Percentiles rank a stretch among this genome's conserved stretches.
phyloP scores from a whole-genome alignment of 1,140 invertebrate species.

The Brachionus sp. region DNA sequence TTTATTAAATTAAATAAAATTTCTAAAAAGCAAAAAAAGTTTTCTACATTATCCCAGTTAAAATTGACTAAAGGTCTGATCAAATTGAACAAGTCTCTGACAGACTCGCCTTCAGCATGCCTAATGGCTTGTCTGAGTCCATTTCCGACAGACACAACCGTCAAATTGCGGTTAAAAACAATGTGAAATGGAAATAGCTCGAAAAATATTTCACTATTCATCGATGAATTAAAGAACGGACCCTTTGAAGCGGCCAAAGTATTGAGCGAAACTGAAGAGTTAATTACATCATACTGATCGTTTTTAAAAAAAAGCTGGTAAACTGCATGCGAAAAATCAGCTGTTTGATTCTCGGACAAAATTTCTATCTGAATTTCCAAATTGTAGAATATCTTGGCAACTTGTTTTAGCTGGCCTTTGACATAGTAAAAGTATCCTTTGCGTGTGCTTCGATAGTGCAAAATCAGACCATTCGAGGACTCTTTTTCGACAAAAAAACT shows the following conservation, averaged over 20 bases:
- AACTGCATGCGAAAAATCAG: constrained; percentile 86
- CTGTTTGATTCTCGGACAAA: constrained; percentile 74
- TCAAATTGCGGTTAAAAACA: constrained; percentile 88
- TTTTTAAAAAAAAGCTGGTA: constrained; percentile 92
- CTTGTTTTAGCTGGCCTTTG: constrained; percentile 79
- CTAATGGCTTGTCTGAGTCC: constrained; percentile 85
- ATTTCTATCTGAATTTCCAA: constrained; percentile 87
- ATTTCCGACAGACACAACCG: constrained; percentile 76
- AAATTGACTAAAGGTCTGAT: constrained; percentile 85
- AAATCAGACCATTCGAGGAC: constrained; percentile 74
- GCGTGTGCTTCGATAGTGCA: constrained; percentile 81
- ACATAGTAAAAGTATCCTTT: constrained; percentile 90
- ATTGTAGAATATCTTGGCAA: constrained; percentile 84
- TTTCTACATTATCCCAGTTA: constrained; percentile 78
- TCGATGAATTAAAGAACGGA: constrained; percentile 52
- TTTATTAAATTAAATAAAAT: constrained; percentile 1
- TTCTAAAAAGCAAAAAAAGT: constrained; percentile 37
- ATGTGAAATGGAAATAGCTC: constrained; percentile 97
- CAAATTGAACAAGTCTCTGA: constrained; percentile 84
- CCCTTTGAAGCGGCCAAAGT: constrained; percentile 68
- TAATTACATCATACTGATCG: constrained; percentile 63
- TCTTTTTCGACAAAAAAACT: constrained; percentile 95
- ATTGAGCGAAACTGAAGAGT: constrained; percentile 46
- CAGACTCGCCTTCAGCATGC: constrained; percentile 69
- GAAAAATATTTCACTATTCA: constrained; percentile 75